Percentiles rank a stretch among this genome's conserved stretches.
Evolutionary conservation across 2,888 invertebrate species (phyloP).

Genomic region (Amphipoea lucens): DNA sequence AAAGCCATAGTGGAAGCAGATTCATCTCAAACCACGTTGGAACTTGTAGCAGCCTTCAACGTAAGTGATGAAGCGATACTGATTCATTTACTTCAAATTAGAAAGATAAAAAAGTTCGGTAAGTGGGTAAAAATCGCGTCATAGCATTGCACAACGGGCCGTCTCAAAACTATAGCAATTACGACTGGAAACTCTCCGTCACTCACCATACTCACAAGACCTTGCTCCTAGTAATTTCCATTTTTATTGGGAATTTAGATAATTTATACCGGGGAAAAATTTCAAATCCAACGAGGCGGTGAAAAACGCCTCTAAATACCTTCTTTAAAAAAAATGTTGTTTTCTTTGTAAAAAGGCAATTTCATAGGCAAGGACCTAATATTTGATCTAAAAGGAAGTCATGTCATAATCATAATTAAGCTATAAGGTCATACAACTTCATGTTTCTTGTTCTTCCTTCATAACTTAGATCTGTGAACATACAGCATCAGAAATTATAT

Average conservation of each 20-base stretch:
- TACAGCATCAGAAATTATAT: slow-evolving; percentile 38
- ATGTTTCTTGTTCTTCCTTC: not conserved
- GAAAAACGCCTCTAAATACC: not conserved
- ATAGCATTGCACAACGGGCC: no score
- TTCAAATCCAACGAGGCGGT: not conserved
- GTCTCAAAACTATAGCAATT: no score
- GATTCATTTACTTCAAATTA: no score
- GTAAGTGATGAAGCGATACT: no score
- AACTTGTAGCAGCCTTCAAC: no score
- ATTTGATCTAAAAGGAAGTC: slow-evolving; percentile 22
- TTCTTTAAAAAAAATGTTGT: not conserved
- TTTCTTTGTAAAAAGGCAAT: not conserved
- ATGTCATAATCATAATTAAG: slow-evolving; percentile 10
- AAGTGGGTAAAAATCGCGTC: no score
- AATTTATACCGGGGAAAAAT: not conserved
- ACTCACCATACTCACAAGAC: no score
- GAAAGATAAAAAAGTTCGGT: no score
- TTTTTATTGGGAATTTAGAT: not conserved
- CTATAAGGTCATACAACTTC: not conserved
- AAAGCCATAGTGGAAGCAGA: no score
- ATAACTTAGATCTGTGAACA: slow-evolving; percentile 45
- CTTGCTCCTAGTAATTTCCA: not conserved
- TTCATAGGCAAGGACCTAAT: not conserved
- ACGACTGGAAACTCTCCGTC: no score
- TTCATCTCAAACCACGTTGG: no score